Base-by-base conservation (phyloP, 1,140 invertebrate genomes). In the Drosophila santomea region DNA sequence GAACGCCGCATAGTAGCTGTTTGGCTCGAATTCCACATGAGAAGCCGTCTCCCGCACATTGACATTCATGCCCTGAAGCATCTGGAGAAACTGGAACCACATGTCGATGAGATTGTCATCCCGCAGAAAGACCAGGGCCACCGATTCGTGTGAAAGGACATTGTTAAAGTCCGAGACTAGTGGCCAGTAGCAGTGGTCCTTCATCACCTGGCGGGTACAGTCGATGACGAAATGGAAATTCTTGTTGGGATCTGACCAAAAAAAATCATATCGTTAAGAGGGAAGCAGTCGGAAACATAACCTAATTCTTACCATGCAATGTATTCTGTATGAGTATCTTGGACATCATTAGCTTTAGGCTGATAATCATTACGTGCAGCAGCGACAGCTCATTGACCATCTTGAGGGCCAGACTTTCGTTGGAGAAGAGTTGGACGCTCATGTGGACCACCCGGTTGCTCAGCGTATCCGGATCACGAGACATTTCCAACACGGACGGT, bases 41-140 rank as follows among this genome's bases (percentile, higher is more conserved):
- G 97, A 96, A 80, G 94, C 95, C 52, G 97, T 93, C 92, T 99
- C 97, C 69, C 97, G 94, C 63, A 97, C 94, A 93, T 99, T 99
- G 10, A 99, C 96, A 93, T 99, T 99, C 98, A 99, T 98, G 96
- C 97, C 97, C 96, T 99, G 98, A 93, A 99, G 96, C 95, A 97
- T 96, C 14, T 96, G 96, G 3, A 99, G 93, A 92, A 99, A 98
- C 73, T 96, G 95, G 91, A 99, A 97, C 98, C 98, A 99, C 95
- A 98, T 97, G 82, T 97, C 95, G 20, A 99, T 94, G 14, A 99
- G 94, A 60, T 95, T 95, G 80, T 96, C 95, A 91, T 99, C 97
- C 48, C 95, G 95, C 92, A 99, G 95, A 92, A 99, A 99, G 79
- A 97, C 95, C 63, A 97, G 92, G 1, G 98, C 98, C 15, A 99